Base-by-base conservation (phyloP, 2,888 invertebrate species). In the Archips xylosteana region DNA sequence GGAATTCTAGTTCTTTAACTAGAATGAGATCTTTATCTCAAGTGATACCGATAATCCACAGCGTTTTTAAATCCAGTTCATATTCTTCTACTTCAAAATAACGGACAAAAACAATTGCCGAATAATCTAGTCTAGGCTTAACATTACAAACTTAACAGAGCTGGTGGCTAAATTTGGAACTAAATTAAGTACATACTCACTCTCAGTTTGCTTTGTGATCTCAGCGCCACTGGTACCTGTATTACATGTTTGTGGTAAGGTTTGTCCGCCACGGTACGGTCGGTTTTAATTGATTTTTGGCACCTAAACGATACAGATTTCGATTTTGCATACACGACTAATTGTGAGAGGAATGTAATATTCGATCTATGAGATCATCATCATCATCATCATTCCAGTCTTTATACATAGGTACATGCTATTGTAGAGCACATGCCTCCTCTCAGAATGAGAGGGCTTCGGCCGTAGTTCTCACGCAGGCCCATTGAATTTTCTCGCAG, bases 181-280 rank as follows among this genome's bases (percentile, higher is more conserved):
- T 63, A 63, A 10, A 13, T 6, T 47, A 12, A 10, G 2, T 47
- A 3, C 13, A 47, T 32, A 63, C 32, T 6, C 5, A 8, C 15
- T 8, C 23, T 23, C 13, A 45, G 13, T 47, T 23, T 6, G 32
- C 2, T 13, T 12, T 45, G 13, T 8, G 1, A n/a, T 63, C 2
- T 0, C 13, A 34, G 63, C 63, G 47, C 63, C 9, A 63, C 13
- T 34, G 13, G 2, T 3, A 9, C 10, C 23, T 6, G n/a, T 47
- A 15, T 23, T 23, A 12, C 5, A 9, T 12, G 15, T 12, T 34
- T 6, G 13, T 63, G 13, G 23, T 23, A 23, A 62, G 12, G 23
- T 62, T 42, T 23, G 23, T 47, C 47, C 62, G 62, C 45, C 15
- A 63, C 63, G 34, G 13, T 34, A 63, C 47, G n/a, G 13, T 63